Evolutionary conservation across 2,888 invertebrate species (phyloP).

Genomic region (Watsonalla binaria): DNA sequence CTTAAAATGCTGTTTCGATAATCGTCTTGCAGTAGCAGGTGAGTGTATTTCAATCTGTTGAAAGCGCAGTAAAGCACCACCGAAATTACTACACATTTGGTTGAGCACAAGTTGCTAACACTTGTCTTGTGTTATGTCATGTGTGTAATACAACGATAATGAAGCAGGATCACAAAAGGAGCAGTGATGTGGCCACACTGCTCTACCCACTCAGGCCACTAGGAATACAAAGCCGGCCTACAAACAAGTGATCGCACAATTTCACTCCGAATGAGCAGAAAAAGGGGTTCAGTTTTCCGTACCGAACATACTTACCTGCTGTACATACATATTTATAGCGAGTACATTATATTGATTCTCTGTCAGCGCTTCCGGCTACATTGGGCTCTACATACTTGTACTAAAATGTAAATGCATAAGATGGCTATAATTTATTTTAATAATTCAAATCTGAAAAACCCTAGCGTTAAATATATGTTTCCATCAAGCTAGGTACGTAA

Average conservation of each 20-base stretch:
- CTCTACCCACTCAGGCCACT: background rate
- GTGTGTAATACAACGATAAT: background rate
- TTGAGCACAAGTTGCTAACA: background rate
- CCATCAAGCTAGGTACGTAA: too few species aligned
- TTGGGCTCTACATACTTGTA: too few species aligned
- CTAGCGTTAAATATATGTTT: too few species aligned
- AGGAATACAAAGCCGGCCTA: background rate
- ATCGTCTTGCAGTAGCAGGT: conserved; percentile 33
- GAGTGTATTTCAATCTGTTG: conserved; percentile 14
- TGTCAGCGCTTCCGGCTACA: too few species aligned
- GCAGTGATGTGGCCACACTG: background rate
- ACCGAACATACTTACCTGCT: too few species aligned
- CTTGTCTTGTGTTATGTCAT: background rate
- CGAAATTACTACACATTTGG: too few species aligned
- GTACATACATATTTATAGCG: too few species aligned
- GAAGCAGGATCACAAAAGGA: background rate
- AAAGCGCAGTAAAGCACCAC: background rate
- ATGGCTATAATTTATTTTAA: too few species aligned
- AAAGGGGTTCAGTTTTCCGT: conserved; percentile 1
- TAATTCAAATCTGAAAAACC: too few species aligned
- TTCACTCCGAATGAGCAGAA: background rate
- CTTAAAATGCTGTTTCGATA: conserved; percentile 35
- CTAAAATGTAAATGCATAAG: too few species aligned
- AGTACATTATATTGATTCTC: too few species aligned
- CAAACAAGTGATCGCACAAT: background rate